A percentile compares a stretch with the other conserved stretches of the same genome.
phyloP scores from a whole-genome alignment of 2,888 invertebrate species.

The Galerucella calmariensis region DNA sequence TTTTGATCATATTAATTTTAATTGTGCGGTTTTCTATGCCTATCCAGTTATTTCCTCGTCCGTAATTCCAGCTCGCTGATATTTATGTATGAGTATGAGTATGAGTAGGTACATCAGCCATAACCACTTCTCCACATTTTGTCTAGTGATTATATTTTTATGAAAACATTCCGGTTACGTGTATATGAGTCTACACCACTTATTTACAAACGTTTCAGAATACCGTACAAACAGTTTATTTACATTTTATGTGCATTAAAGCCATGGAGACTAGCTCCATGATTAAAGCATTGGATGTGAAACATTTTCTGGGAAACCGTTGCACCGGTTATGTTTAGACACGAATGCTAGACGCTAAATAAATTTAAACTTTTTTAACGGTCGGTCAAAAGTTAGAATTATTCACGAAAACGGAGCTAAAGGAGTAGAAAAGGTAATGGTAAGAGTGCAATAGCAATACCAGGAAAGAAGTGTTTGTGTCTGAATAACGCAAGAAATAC shows the following conservation, averaged over 20 bases:
- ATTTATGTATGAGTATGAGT: not conserved
- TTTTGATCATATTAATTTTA: constrained; percentile 1
- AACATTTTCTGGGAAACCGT: not conserved
- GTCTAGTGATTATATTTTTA: not conserved
- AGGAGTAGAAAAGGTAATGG: constrained; percentile 29
- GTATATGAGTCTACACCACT: not conserved
- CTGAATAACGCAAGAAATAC: constrained; percentile 33
- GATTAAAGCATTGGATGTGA: too few species aligned
- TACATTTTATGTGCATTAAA: too few species aligned
- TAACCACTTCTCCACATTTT: not conserved
- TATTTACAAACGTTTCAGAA: not conserved
- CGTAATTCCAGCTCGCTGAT: not conserved
- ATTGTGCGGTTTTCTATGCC: not conserved
- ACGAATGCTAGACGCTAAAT: constrained; percentile 9
- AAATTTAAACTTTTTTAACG: constrained; percentile 26
- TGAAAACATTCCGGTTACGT: not conserved
- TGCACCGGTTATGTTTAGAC: not conserved
- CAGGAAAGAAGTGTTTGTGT: constrained; percentile 20
- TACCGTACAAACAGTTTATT: not conserved
- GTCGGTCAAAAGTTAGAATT: constrained; percentile 27
- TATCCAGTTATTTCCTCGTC: not conserved
- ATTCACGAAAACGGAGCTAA: constrained; percentile 31
- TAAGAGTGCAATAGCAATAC: constrained; percentile 28
- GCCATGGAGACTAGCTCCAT: too few species aligned
- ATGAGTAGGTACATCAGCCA: not conserved